These are phyloP conservation scores for Drosophila birchii DNA, from an alignment of 2,888 invertebrate species.

Conservation along the genomic window DNA sequence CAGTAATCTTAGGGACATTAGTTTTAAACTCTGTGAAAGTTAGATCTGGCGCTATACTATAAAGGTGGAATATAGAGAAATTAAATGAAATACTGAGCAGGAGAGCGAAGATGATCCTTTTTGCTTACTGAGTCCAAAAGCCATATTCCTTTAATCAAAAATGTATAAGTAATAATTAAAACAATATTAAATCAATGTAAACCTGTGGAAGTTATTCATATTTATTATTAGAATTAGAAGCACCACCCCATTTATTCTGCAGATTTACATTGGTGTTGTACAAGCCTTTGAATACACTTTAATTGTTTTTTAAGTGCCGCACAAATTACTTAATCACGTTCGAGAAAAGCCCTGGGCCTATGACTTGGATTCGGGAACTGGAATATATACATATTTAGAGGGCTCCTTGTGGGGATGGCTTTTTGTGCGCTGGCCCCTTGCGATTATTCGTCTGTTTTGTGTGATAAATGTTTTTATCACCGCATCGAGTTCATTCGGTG, in stretches of 20 bases:
- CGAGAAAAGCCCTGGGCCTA: slow-evolving; percentile 28
- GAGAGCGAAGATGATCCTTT: too few species aligned
- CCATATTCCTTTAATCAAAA: too few species aligned
- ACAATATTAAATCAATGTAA: background rate
- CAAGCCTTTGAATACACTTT: slow-evolving; percentile 45
- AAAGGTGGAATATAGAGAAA: too few species aligned
- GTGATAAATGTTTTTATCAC: slow-evolving; percentile 85
- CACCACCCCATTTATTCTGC: slow-evolving; percentile 22
- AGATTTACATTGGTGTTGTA: background rate
- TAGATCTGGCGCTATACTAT: too few species aligned
- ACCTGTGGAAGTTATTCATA: background rate
- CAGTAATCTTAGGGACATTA: background rate
- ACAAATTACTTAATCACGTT: slow-evolving; percentile 72
- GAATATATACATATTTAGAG: background rate
- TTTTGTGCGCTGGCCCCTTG: slow-evolving; percentile 57
- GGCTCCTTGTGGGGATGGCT: slow-evolving; percentile 6
- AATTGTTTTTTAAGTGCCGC: slow-evolving; percentile 79
- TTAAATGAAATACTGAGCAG: too few species aligned
- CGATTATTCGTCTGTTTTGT: slow-evolving; percentile 82
- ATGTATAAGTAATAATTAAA: background rate
- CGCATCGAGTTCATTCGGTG: slow-evolving; percentile 84
- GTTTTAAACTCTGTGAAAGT: too few species aligned
- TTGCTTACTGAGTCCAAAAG: too few species aligned
- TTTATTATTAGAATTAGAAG: background rate
- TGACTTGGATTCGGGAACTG: background rate